phyloP scores from a whole-genome alignment of 2,113 vertebrate species.

The Peromyscus californicus region DNA sequence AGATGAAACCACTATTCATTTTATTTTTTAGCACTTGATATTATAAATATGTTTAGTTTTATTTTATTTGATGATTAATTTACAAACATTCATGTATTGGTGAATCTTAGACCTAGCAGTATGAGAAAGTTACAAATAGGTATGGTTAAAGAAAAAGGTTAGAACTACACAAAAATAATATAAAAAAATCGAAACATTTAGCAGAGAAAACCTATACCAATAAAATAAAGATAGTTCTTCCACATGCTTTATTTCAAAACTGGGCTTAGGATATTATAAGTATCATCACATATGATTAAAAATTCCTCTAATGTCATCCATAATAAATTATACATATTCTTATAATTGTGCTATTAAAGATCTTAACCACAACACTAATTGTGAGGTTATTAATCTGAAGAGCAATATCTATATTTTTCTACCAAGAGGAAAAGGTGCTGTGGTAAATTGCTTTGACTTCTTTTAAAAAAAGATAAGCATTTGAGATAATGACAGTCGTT shows the following conservation, averaged over 20 bases:
- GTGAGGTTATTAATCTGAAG: conserved; percentile 71
- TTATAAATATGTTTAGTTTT: neutral
- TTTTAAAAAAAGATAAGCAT: conserved; percentile 64
- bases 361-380: conserved; percentile 75
- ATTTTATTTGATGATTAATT: conserved; percentile 28
- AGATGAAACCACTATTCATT: neutral
- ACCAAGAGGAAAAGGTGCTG: conserved; percentile 44
- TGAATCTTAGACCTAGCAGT: neutral
- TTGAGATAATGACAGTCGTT: conserved; percentile 75
- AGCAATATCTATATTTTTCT: conserved; percentile 58
- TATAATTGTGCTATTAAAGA: conserved; percentile 70
- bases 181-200: neutral
- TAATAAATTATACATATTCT: conserved; percentile 78
- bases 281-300: conserved; percentile 50
- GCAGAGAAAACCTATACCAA: neutral
- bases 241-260: neutral
- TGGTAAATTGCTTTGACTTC: conserved; percentile 67
- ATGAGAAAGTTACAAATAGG: neutral
- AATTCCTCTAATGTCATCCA: conserved; percentile 51
- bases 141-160: neutral
- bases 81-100: neutral
- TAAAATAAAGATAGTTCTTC: neutral
- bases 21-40: conserved; percentile 23
- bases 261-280: neutral
- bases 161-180: neutral